A percentile compares a stretch with the other conserved stretches of the same genome.
Conservation (phyloP, 1,140 invertebrate genomes). For the Whitmania pigra region DNA sequence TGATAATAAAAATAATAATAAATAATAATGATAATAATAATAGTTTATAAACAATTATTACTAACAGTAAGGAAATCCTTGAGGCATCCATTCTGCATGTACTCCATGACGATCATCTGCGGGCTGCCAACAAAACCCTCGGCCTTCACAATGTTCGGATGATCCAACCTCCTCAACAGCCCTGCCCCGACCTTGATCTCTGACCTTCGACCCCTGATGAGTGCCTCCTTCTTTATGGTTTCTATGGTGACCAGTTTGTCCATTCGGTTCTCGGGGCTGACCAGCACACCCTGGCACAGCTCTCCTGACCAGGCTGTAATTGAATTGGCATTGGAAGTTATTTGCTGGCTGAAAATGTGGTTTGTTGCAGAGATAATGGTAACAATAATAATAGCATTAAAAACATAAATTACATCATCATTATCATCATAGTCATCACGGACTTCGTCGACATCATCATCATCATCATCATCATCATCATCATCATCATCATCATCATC, state of each 20-base stretch:
- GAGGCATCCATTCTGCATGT: conserved; percentile 2
- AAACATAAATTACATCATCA: too few species aligned
- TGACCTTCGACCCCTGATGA: neutral
- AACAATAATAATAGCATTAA: too few species aligned
- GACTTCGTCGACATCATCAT: too few species aligned
- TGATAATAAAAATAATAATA: too few species aligned
- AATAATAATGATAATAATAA: too few species aligned
- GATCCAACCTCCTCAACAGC: neutral
- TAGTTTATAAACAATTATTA: neutral
- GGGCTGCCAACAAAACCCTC: neutral
- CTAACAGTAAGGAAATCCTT: conserved; percentile 5
- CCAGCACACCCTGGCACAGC: neutral
- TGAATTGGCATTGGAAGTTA: too few species aligned
- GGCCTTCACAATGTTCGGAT: neutral
- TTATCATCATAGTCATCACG: too few species aligned
- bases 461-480: too few species aligned
- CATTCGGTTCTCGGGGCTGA: neutral
- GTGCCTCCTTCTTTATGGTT: neutral
- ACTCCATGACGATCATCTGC: conserved; percentile 1
- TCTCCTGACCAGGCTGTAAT: conserved; percentile 4
- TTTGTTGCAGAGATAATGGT: too few species aligned
- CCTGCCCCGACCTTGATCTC: neutral
- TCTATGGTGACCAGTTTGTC: conserved; percentile 7
- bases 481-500: too few species aligned
- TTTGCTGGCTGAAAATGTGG: too few species aligned